Base-by-base conservation (phyloP, 2,888 invertebrate genomes). In the Protophormia terraenovae region DNA sequence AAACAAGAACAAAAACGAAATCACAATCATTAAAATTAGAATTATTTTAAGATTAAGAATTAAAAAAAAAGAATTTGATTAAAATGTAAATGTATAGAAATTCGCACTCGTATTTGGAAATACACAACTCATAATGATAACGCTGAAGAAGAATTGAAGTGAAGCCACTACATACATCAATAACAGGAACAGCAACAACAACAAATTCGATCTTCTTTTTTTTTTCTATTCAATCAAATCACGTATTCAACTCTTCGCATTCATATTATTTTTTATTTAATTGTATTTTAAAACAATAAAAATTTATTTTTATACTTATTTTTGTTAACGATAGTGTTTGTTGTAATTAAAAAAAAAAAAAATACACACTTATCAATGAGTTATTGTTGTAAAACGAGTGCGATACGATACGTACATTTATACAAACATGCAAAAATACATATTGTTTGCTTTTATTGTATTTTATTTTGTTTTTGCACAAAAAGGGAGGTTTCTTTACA, bases 1-100 rank as follows among this genome's bases (percentile, higher is more conserved):
- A 66, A 66, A 66, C 60, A 71, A 78, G 60, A 77, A 69, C 58
- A 35, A 67, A 50, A 62, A 78, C 45, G 10, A 50, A 79, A 29
- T 53, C 62, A 64, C 41, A 72, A 64, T 72, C 7, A 72, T 19
- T 72, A 45, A 32, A 64, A 72, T 72, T 79, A 64, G 64, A 80
- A 73, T 66, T 80, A n/a, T 53, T 62, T 71, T 38, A 72, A 80
- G 64, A 80, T 79, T 79, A 78, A 62, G 55, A 47, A 47, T 45
- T 55, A 55, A 22, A 24, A 22, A 50, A 35, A 53, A 16, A 4
- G 19, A 60, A 45, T 47, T 7, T 14, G 1, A 12, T 41, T 24
- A 24, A 38, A 3, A 41, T 7, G 14, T 45, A 73, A 50, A 22
- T 62, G 29, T 62, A 32, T 66, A 64, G 29, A 53, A 67, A 38